A percentile compares a stretch with the other conserved stretches of the same genome.
Evolutionary conservation across 2,888 invertebrate genomes (phyloP).

Genomic region (Suillia variegata): DNA sequence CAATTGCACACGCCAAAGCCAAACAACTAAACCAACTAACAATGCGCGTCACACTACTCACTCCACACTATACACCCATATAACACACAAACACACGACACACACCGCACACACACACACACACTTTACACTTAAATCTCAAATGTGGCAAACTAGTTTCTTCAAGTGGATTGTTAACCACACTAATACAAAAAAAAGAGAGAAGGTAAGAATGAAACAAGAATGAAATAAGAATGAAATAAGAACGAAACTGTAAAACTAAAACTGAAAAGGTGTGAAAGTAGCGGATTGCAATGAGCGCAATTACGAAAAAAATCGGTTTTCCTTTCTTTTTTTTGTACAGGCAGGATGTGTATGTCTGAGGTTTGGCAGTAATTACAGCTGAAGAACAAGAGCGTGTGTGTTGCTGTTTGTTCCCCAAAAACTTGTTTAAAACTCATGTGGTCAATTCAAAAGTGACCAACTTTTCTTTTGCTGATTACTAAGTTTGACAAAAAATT

Average conservation of each 20-base stretch:
- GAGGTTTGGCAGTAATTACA: too few relatives aligned
- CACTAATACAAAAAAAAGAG: background rate
- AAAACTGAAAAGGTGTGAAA: background rate
- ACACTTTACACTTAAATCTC: background rate
- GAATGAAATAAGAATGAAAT: too few relatives aligned
- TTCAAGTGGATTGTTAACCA: background rate
- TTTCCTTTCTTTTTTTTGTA: too few relatives aligned
- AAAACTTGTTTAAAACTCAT: too few relatives aligned
- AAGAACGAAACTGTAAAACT: too few relatives aligned
- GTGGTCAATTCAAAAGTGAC: too few relatives aligned
- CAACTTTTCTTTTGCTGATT: too few relatives aligned
- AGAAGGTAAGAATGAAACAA: background rate
- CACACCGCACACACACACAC: background rate
- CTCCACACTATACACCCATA: background rate
- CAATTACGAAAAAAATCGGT: background rate
- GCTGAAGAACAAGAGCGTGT: too few relatives aligned
- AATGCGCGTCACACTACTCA: background rate
- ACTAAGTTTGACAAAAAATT: too few relatives aligned
- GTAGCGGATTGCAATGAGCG: background rate
- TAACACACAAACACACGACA: background rate
- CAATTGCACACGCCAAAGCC: slow-evolving; percentile 37
- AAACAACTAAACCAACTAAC: background rate
- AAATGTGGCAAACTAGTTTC: slow-evolving; percentile 1
- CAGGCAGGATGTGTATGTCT: too few relatives aligned
- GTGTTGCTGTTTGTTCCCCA: too few relatives aligned